Base-by-base conservation (phyloP, 2,797 vertebrate species). In the Thamnophis elegans region DNA sequence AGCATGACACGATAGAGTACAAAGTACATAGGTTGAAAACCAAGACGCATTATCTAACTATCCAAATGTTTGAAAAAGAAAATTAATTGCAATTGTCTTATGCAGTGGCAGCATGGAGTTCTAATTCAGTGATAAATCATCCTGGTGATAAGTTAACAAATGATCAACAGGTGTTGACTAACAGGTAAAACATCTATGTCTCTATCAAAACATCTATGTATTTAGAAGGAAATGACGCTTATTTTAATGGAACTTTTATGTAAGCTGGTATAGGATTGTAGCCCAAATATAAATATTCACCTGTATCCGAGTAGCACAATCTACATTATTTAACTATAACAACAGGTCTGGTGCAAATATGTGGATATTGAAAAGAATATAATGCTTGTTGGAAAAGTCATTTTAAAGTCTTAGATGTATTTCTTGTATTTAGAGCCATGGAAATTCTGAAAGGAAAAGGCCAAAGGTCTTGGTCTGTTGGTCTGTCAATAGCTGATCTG, bases 381-480 rank as follows among this genome's bases (percentile, higher is more conserved):
- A 14, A 62, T 88, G 9, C 32, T 93, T 47, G 32, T 32, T 88
- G 4, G 4, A 32, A 88, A 62, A 56, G 3, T 82, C 32, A 36
- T 25, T 88, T 92, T 96, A 92, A 94, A 55, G 82, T 47, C 90
- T 7, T 7, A 0, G 0, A 28, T 93, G 94, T 55, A 62, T 93
- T 93, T 89, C 54, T 96, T 91, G 1, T 94, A 93, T 85, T 4
- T 94, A 99, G 99, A 97, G 99, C 98, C 0, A 97, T 99, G 96
- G 98, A 99, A 96, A 94, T 99, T 53, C 97, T 98, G 86, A 99
- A 98, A 96, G 98, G 97, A 60, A 98, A 97, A 97, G 98, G 98
- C 62, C 99, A 99, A 96, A 97, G 98, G 88, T 99, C 99, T 0
- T 99, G 98, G 99, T 99, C 99, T 47, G 98, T 99, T 85, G 99